Base-by-base conservation (phyloP, 2,888 invertebrate species). In the Megamerina dolium region DNA sequence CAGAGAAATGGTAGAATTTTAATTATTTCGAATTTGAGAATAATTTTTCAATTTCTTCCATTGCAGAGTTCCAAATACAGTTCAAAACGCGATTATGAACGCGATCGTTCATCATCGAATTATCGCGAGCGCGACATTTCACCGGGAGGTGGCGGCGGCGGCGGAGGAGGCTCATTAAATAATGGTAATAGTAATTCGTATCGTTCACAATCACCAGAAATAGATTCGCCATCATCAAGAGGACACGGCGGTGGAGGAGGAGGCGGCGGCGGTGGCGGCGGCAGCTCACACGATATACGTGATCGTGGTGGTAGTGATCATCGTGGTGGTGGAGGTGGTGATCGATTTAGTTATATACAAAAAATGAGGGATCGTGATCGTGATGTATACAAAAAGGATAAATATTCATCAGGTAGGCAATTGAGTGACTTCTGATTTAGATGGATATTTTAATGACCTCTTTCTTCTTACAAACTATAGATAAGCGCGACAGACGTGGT, bases 331-430 rank as follows among this genome's bases (percentile, higher is more conserved):
- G 60, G 66, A 27, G 75, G 75, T 53, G 79, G 83, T 54, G 77
- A 77, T 54, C 74, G 77, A 54, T 75, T 76, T 52, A 66, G 65
- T 56, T 71, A 69, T 49, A 61, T 71, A 51, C 70, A 70, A 51
- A 72, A 72, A 59, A 68, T 72, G 68, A 65, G 72, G 46, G 72
- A 72, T 57, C 67, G 72, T 30, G 89, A 89, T 83, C 87, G 89
- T 80, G 88, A 85, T 75, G 82, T 87, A 81, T 88, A 89, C 75
- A 88, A 87, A 78, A 85, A 87, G 75, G 87, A 87, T 77, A 88
- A 88, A 81, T 88, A 88, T 82, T 82, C 86, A 77, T 82, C 85
- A 77, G 87, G 87, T 87, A 75, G 73, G 64, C 54, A n/a, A n/a
- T n/a, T n/a, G n/a, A n/a, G n/a, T n/a, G n/a, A 31, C 16, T n/a